A percentile compares a stretch with the other conserved stretches of the same genome.
Evolutionary conservation across 1,140 invertebrate species (phyloP).

Genomic region (Pristionchus pacificus): DNA sequence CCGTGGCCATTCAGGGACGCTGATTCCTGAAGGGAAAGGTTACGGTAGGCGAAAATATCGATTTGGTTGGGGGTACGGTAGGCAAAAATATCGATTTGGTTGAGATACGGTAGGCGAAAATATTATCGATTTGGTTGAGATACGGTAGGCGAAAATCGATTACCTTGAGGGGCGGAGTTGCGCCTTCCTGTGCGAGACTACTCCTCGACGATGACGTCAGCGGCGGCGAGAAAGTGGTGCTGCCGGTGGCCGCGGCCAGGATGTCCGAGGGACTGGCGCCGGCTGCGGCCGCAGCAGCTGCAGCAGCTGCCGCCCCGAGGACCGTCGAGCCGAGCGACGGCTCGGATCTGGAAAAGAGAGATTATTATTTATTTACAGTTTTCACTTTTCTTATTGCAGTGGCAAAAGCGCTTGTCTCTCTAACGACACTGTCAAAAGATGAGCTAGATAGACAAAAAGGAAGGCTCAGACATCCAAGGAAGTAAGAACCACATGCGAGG

Average conservation of each 20-base stretch:
- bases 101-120: no score
- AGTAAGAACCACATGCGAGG: no score
- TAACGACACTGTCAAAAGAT: no score
- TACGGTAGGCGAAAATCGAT: neutral
- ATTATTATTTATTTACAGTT: neutral
- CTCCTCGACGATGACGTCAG: slow-evolving; percentile 26
- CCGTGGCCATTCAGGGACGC: neutral
- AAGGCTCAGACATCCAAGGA: no score
- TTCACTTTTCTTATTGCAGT: no score
- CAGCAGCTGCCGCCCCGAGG: neutral
- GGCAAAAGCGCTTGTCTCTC: no score
- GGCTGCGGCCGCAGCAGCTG: neutral
- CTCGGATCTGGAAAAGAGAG: neutral
- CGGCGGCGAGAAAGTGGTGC: slow-evolving; percentile 24
- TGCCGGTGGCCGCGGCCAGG: neutral
- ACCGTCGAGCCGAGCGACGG: neutral
- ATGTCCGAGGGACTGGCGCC: neutral
- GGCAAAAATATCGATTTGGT: no score
- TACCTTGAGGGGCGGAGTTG: slow-evolving; percentile 9
- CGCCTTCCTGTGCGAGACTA: slow-evolving; percentile 15
- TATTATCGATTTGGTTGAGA: no score
- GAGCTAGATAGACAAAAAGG: no score
- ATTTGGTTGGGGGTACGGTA: no score
- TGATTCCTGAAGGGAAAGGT: neutral
- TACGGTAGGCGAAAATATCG: no score